Conservation (phyloP, 2,113 vertebrate genomes). For the Eubucco bourcierii region DNA sequence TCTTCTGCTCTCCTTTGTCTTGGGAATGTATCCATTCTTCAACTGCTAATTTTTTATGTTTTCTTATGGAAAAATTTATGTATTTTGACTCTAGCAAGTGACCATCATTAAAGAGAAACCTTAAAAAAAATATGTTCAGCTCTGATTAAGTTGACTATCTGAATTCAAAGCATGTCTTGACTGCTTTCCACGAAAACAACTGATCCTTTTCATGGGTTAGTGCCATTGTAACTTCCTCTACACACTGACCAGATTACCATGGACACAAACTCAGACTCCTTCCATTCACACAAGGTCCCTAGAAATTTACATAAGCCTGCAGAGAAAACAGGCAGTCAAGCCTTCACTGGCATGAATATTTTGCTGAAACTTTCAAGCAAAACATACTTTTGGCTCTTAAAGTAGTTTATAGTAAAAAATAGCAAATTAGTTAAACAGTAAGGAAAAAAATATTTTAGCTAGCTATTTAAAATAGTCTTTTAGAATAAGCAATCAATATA, state of each 20-base stretch:
- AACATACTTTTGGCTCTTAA: constrained; percentile 9
- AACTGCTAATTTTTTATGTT: constrained; percentile 27
- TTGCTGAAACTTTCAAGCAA: constrained; percentile 28
- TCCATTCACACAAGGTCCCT: constrained; percentile 50
- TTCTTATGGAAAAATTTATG: constrained; percentile 35
- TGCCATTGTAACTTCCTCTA: constrained; percentile 76
- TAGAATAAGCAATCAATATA: neutral
- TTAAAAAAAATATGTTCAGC: constrained; percentile 45
- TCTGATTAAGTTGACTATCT: constrained; percentile 76
- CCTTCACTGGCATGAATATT: neutral
- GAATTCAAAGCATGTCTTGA: constrained; percentile 79
- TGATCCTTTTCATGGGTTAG: constrained; percentile 74
- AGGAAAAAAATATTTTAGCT: neutral
- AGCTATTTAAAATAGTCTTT: neutral
- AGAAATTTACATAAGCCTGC: constrained; percentile 60
- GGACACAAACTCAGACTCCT: constrained; percentile 76
- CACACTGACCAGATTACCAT: constrained; percentile 75
- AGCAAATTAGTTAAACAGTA: neutral
- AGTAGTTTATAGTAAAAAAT: neutral
- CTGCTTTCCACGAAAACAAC: constrained; percentile 77
- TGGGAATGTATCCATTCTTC: constrained; percentile 7
- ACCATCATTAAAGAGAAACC: constrained; percentile 19
- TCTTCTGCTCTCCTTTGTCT: neutral
- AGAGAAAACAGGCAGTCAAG: constrained; percentile 40
- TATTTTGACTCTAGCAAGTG: constrained; percentile 39